Evolutionary conservation across 2,888 invertebrate genomes (phyloP).

Genomic region (Bellardia bayeri): DNA sequence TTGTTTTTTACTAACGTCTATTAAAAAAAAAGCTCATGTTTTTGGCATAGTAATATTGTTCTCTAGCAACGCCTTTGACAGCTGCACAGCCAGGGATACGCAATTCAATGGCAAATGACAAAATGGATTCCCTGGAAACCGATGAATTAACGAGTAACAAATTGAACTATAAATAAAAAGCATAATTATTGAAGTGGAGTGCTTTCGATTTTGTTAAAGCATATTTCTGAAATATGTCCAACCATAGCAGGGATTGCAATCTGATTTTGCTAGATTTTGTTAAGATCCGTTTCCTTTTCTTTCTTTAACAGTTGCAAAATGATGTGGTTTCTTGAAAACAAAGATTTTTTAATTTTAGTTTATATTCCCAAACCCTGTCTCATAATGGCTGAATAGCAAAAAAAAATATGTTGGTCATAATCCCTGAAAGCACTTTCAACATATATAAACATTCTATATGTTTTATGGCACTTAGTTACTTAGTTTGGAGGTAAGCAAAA

Average conservation of each 20-base stretch:
- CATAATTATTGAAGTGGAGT: background rate
- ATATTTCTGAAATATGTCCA: background rate
- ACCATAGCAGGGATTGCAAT: background rate
- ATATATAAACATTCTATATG: background rate
- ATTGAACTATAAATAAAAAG: background rate
- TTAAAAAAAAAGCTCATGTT: conserved; percentile 6
- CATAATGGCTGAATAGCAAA: background rate
- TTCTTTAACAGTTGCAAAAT: too few species aligned
- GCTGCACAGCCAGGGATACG: background rate
- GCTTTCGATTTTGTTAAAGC: background rate
- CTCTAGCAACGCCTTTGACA: background rate
- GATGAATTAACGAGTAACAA: background rate
- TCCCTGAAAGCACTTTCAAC: background rate
- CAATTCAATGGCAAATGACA: background rate
- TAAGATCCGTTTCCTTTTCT: too few species aligned
- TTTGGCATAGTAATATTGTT: conserved; percentile 1
- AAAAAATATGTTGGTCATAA: background rate
- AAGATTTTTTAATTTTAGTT: background rate
- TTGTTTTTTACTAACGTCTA: conserved; percentile 26
- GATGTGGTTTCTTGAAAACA: too few species aligned
- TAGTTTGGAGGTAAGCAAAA: background rate
- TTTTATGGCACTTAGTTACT: conserved; percentile 1
- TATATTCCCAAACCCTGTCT: background rate
- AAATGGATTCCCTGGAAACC: background rate
- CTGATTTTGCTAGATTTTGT: background rate